Base-by-base conservation (phyloP, 1,140 invertebrate species). In the Asbolus verrucosus region DNA sequence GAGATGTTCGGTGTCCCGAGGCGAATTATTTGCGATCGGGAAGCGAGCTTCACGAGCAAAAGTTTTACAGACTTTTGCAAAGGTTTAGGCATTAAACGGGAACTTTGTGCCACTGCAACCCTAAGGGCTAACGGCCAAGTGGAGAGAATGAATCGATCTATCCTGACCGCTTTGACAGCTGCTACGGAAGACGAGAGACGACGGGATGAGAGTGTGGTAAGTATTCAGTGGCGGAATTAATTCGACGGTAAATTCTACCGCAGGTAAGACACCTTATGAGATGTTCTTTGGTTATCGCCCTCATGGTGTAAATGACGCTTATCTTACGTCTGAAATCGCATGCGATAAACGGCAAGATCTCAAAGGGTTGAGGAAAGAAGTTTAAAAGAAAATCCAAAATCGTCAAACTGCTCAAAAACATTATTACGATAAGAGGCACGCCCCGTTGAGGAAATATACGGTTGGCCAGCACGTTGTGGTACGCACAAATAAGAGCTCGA, bases 41-140 rank as follows among this genome's bases (percentile, higher is more conserved):
- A 39, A n/a, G 31, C 13, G 1, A 1, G 33, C 43, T 15, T 61
- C 39, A 50, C 8, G 31, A 13, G 59, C 19, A 60, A 69, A 69
- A 11, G 15, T 41, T 41, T 41, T 41, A 15, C 1, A 16, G 13
- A 41, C 1, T 62, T 1, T 41, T 78, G 14, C 73, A 72, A 16
- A 62, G 68, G 33, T 78, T 77, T 69, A 77, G 75, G 13, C 75
- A 73, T 14, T 77, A 76, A 15, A 69, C 65, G 11, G 1, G 14
- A 46, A 59, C 60, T 79, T 1, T 67, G 76, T 18, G 69, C 78
- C 1, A 77, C 76, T 0, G 79, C 75, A 14, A 80, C 77, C 13
- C 80, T 77, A 5, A 50, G 77, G 60, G 68, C 72, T 30, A 81
- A 80, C 61, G 80, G 79, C 1, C 81, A 80, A 21, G 73, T 72